Conservation (phyloP, 2,888 invertebrate species). For the Acheta domesticus region DNA sequence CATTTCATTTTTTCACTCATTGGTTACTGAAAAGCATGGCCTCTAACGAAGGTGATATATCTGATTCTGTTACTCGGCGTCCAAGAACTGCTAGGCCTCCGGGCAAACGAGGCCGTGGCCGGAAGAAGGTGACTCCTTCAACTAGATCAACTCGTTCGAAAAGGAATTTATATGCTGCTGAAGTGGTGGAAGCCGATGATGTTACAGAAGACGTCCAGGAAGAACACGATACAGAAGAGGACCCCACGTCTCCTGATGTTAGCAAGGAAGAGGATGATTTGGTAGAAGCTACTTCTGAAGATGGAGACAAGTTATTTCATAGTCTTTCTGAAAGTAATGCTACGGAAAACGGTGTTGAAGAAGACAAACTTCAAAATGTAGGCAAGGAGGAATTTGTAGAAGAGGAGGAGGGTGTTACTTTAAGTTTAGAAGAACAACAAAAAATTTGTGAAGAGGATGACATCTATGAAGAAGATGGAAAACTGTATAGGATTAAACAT, state of each 20-base stretch:
- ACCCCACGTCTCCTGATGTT: not conserved
- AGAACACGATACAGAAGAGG: not conserved
- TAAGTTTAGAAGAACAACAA: slow-evolving; percentile 33
- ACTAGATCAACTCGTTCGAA: not conserved
- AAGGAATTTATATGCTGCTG: not conserved
- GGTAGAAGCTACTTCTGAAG: not conserved
- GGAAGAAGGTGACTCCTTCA: not conserved
- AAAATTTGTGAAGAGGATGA: slow-evolving; percentile 38
- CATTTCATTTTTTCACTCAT: not conserved
- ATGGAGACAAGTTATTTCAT: not conserved
- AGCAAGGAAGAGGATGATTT: not conserved
- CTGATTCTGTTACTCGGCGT: not conserved
- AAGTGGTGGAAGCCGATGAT: not conserved
- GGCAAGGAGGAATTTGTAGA: not conserved
- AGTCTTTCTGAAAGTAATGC: not conserved
- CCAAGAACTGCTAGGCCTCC: not conserved
- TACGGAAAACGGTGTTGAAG: not conserved
- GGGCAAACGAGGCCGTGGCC: not conserved
- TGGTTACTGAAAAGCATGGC: not conserved
- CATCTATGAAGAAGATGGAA: slow-evolving; percentile 34
- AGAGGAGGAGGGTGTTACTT: not conserved
- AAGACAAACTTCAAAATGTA: not conserved
- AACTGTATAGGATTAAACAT: slow-evolving; percentile 32
- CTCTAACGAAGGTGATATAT: not conserved
- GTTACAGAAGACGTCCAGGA: not conserved